Conservation (phyloP, 2,797 vertebrate species). For the Eremophila alpestris region DNA sequence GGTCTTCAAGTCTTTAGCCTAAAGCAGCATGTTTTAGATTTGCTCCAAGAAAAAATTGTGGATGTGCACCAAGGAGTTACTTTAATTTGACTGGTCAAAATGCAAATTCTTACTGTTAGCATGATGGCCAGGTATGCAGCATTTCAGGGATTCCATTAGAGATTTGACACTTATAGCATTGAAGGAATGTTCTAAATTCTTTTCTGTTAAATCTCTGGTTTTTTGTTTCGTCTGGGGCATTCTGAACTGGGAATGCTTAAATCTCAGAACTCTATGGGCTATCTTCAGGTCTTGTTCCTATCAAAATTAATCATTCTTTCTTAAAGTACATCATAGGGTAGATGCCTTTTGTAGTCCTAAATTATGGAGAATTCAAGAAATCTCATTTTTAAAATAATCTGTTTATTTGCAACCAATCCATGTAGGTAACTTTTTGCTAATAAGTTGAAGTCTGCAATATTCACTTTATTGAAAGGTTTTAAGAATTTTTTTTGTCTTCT, state of each 20-base stretch:
- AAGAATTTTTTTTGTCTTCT: neutral
- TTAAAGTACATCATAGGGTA: neutral
- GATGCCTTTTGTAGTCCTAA: neutral
- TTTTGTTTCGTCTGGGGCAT: neutral
- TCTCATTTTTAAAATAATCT: rapidly evolving
- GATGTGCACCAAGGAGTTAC: neutral
- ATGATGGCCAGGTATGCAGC: neutral
- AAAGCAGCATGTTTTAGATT: neutral
- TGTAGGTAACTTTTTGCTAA: neutral
- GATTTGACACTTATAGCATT: neutral
- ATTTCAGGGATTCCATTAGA: neutral
- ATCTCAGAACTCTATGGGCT: neutral
- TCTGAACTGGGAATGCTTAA: neutral
- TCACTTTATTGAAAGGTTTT: neutral
- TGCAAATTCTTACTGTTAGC: neutral
- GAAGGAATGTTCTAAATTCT: neutral
- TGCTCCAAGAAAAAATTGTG: neutral
- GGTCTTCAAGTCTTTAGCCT: neutral
- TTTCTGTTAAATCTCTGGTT: neutral
- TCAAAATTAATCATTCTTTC: neutral
- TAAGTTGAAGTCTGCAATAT: neutral
- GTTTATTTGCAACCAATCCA: neutral
- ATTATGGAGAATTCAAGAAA: neutral
- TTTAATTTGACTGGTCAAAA: neutral
- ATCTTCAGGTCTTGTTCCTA: neutral